Evolutionary conservation across 2,797 vertebrate genomes (phyloP).

Genomic region (Delichon dasypus): DNA sequence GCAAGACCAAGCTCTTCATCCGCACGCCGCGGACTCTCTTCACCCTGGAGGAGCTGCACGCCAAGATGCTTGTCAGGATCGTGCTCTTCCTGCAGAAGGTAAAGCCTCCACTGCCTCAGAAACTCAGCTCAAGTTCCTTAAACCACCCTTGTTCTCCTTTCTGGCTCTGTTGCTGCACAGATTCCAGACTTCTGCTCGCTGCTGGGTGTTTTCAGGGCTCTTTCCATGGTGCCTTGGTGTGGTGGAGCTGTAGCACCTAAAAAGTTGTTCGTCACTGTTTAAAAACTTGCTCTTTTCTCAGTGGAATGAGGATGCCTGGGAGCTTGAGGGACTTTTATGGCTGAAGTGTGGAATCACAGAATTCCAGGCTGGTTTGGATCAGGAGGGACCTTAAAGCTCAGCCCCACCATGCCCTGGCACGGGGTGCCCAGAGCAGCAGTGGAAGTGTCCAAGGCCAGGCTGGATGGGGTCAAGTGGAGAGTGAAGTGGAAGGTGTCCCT

Average conservation of each 20-base stretch:
- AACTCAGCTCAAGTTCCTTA: background rate
- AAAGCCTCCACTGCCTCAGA: background rate
- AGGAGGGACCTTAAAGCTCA: background rate
- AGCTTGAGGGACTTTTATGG: background rate
- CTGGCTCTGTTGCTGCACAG: background rate
- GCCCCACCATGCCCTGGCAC: background rate
- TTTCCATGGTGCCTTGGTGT: background rate
- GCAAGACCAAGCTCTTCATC: constrained; percentile 96
- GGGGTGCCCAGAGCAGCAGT: background rate
- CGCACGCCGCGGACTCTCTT: constrained; percentile 93
- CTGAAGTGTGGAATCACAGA: background rate
- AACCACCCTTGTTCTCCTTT: background rate
- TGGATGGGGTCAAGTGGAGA: background rate
- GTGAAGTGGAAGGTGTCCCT: background rate
- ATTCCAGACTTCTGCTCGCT: background rate
- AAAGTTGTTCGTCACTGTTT: background rate
- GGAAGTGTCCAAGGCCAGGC: background rate
- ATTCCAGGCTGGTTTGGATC: background rate
- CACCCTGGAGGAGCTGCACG: constrained; percentile 91
- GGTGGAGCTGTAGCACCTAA: background rate
- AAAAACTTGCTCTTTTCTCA: background rate
- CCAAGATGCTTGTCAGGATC: constrained; percentile 91
- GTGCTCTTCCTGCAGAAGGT: constrained; percentile 99
- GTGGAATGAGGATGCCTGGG: background rate
- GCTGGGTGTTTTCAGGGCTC: background rate